Percentiles rank a stretch among this genome's conserved stretches.
Conservation (phyloP, 2,797 vertebrate genomes). For the Thaleichthys pacificus region DNA sequence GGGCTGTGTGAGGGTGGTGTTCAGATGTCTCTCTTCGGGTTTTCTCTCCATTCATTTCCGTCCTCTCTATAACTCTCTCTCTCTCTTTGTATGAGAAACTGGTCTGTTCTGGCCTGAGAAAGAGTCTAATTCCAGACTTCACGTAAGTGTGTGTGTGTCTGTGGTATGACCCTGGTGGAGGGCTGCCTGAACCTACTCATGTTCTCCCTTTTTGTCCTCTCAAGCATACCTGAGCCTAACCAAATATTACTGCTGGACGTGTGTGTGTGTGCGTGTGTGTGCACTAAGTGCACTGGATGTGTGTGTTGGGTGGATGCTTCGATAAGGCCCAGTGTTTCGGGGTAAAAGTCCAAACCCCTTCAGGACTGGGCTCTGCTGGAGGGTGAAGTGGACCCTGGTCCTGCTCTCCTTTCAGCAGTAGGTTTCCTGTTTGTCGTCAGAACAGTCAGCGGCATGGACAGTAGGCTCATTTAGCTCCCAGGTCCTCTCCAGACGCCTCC, state of each 20-base stretch:
- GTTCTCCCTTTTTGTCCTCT: not conserved
- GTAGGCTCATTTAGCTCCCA: too few species aligned
- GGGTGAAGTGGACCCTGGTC: too few species aligned
- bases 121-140: not conserved
- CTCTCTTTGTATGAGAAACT: slow-evolving; percentile 25
- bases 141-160: slow-evolving; percentile 8
- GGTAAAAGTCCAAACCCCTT: not conserved
- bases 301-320: too few species aligned
- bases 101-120: not conserved
- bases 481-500: too few species aligned
- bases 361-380: too few species aligned
- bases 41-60: not conserved
- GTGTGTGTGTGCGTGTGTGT: too few species aligned
- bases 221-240: slow-evolving; percentile 6
- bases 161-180: not conserved
- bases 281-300: too few species aligned
- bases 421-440: too few species aligned
- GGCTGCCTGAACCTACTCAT: not conserved
- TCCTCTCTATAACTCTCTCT: not conserved
- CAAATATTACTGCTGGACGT: slow-evolving; percentile 26
- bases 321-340: too few species aligned
- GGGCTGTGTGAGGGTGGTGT: too few species aligned
- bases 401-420: too few species aligned
- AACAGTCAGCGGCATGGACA: too few species aligned
- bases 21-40: not conserved